Evolutionary conservation across 1,140 invertebrate species (phyloP), one percentile per base, ranked within the genome.

Genomic region (Pogonognathellus flavescens): DNA sequence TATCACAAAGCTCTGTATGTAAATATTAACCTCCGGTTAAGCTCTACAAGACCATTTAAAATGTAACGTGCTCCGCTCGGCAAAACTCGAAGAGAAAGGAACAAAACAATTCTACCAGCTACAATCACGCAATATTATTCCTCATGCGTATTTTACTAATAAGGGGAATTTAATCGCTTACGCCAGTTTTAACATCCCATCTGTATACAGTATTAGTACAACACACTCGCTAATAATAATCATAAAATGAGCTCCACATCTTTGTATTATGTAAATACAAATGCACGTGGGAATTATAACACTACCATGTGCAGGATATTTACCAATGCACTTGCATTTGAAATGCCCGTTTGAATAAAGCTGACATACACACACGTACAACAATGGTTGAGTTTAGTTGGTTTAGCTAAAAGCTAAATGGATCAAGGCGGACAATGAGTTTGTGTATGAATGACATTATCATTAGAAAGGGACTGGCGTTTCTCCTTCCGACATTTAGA

Each of bases 391-490:
- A 3, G 31, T 41, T 41, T 41, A 41, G 31, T 41, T 41, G 31
- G 31, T 41, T 41, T 41, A 66, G 62, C 62, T 66, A 66, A 66
- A 66, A 66, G 62, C 70, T 76, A 76, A 76, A 76, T 76, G 70
- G 70, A 76, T 76, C n/a, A 49, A 66, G 25, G 31, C 70, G 14
- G 31, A 76, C 70, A 76, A 41, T n/a, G 70, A 31, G 18, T 76
- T 76, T 76, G 31, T 50, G 70, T 66, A 66, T 50, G 70, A 76
- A 66, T 50, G 70, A 76, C 70, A 76, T 76, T 76, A 76, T 76
- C 70, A 76, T 76, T 76, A 76, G 70, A 76, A 76, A 76, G 41
- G n/a, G 70, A 76, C 70, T 76, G 70, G 41, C 70, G n/a, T 76
- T 76, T 76, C 70, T 76, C 70, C 41, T 49, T 50, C 31, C 7